These are phyloP conservation scores for Patella caerulea DNA, from an alignment of 2,888 invertebrate genomes.

Conservation along the genomic window DNA sequence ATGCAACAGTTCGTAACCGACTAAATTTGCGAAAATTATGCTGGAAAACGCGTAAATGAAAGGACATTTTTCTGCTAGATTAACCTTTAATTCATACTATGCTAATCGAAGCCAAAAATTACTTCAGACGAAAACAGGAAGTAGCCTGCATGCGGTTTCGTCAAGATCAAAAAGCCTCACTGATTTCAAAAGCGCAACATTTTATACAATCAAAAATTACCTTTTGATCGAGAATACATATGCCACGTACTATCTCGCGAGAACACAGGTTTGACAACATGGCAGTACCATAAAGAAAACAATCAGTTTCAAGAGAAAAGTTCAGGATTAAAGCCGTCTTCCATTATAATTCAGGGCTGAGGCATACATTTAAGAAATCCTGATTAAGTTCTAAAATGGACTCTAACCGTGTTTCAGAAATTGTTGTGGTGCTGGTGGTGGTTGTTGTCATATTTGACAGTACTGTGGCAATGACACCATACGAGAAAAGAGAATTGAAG, in stretches of 20 bases:
- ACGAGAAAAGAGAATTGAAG: constrained; percentile 54
- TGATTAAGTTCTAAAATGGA: constrained; percentile 16
- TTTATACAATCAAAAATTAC: neutral
- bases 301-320: neutral
- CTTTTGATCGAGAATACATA: neutral
- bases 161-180: neutral
- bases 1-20: constrained; percentile 20
- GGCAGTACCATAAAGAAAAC: constrained; percentile 30
- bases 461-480: constrained; percentile 42
- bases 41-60: constrained; percentile 29
- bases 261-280: constrained; percentile 34
- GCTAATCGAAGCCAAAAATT: constrained; percentile 4
- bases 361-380: constrained; percentile 4
- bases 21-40: constrained; percentile 26
- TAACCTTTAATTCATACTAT: constrained; percentile 18
- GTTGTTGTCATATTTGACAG: constrained; percentile 42
- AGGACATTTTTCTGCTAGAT: constrained; percentile 23
- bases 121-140: constrained; percentile 3
- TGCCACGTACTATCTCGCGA: constrained; percentile 30
- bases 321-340: constrained; percentile 9
- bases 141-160: neutral
- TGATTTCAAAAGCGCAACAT: neutral
- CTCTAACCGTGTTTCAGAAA: neutral
- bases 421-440: constrained; percentile 36
- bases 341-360: neutral